Evolutionary conservation across 1,140 invertebrate genomes (phyloP).

Genomic region (Bursaphelenchus mucronatus): DNA sequence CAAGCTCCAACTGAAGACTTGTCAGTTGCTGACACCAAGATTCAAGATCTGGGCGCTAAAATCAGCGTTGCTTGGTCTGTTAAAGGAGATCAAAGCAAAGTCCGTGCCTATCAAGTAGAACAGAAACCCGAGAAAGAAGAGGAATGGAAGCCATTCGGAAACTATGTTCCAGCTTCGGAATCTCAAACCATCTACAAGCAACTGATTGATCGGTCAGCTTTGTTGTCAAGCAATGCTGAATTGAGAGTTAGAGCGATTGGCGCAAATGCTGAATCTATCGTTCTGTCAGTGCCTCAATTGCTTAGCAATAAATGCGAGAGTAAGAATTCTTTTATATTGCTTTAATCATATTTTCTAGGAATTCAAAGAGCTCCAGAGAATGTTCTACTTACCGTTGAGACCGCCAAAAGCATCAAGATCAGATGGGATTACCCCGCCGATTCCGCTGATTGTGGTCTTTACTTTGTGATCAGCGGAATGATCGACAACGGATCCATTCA

Average conservation of each 20-base stretch:
- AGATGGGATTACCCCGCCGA: constrained; percentile 40
- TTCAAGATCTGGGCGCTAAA: constrained; percentile 47
- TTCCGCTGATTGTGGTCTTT: constrained; percentile 27
- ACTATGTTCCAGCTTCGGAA: constrained; percentile 28
- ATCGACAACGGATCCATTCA: constrained; percentile 37
- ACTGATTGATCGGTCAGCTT: constrained; percentile 13
- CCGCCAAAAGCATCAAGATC: constrained; percentile 21
- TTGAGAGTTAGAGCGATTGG: constrained; percentile 41
- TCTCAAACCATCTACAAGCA: constrained; percentile 19
- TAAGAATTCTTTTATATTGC: constrained; percentile 20
- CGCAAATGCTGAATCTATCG: constrained; percentile 33
- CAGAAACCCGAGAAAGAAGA: constrained; percentile 25
- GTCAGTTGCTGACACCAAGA: constrained; percentile 33
- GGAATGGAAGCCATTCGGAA: constrained; percentile 37
- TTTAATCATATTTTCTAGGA: constrained; percentile 24
- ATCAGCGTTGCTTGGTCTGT: constrained; percentile 45
- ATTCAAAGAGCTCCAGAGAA: constrained; percentile 30
- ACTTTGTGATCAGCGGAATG: constrained; percentile 45
- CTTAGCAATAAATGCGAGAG: constrained; percentile 26
- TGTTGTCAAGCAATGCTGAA: constrained; percentile 30
- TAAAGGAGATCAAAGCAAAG: constrained; percentile 35
- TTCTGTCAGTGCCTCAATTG: constrained; percentile 21
- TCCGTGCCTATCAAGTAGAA: constrained; percentile 55
- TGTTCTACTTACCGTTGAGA: constrained; percentile 20
- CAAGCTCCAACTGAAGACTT: constrained; percentile 16